Conservation (phyloP, 1,140 invertebrate genomes). For the Orius insidiosus region DNA sequence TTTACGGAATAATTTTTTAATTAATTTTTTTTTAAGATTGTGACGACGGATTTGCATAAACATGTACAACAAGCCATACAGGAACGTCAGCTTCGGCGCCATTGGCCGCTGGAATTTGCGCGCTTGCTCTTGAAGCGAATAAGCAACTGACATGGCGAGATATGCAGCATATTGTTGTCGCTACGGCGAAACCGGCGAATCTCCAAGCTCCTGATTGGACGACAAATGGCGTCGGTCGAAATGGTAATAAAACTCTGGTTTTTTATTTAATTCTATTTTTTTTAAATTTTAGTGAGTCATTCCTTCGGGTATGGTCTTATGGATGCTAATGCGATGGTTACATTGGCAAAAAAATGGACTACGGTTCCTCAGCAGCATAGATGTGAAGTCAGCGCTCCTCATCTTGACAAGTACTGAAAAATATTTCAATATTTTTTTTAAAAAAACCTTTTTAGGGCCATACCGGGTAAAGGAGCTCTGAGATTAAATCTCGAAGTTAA, state of each 20-base stretch:
- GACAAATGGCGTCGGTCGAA: constrained; percentile 52
- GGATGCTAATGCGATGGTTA: constrained; percentile 88
- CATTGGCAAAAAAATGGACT: constrained; percentile 64
- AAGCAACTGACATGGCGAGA: constrained; percentile 86
- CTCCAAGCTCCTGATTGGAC: constrained; percentile 70
- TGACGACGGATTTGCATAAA: constrained; percentile 92
- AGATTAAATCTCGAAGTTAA: constrained; percentile 49
- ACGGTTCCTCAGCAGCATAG: constrained; percentile 70
- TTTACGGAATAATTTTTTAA: too few species aligned
- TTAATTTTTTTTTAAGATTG: constrained; percentile 36
- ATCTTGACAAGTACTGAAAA: constrained; percentile 55
- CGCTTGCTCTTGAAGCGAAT: constrained; percentile 78
- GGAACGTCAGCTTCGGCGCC: constrained; percentile 93
- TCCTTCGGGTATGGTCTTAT: constrained; percentile 92
- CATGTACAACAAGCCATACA: constrained; percentile 74
- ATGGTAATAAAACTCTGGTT: constrained; percentile 34
- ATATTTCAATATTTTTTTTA: too few species aligned
- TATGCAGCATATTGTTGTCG: constrained; percentile 84
- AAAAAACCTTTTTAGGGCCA: constrained; percentile 34
- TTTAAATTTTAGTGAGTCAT: constrained; percentile 46
- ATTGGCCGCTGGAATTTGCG: constrained; percentile 90
- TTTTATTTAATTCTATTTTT: too few species aligned
- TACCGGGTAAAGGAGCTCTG: constrained; percentile 57
- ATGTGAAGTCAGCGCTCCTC: constrained; percentile 61
- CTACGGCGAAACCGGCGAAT: constrained; percentile 66